Evolutionary conservation across 2,113 vertebrate species (phyloP).

Genomic region (Orientallactaga bullata): DNA sequence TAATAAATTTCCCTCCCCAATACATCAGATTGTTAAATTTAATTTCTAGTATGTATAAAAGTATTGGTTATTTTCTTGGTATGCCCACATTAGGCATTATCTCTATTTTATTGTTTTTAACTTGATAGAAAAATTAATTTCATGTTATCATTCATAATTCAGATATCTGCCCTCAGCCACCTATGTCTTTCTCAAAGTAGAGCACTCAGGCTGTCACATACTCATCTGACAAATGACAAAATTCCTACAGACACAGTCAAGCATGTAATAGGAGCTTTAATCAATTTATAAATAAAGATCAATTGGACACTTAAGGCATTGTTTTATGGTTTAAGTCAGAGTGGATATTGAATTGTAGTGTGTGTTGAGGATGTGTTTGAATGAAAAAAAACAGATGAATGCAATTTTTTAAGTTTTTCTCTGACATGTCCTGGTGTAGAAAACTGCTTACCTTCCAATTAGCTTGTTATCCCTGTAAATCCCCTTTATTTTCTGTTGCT

Average conservation of each 20-base stretch:
- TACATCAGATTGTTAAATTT: neutral
- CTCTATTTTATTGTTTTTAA: neutral
- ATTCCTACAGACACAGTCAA: neutral
- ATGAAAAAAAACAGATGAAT: neutral
- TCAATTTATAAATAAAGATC: neutral
- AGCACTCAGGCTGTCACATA: neutral
- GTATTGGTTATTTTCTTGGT: neutral
- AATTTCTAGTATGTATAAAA: neutral
- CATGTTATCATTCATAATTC: neutral
- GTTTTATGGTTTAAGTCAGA: neutral
- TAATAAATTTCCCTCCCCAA: neutral
- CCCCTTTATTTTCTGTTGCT: neutral
- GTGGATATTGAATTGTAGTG: accelerated
- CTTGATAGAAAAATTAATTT: constrained; percentile 1
- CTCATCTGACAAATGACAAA: neutral
- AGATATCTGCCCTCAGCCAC: neutral
- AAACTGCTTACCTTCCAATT: neutral
- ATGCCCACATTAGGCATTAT: neutral
- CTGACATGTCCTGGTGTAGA: neutral
- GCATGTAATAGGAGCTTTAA: neutral
- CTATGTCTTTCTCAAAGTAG: neutral
- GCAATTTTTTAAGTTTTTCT: neutral
- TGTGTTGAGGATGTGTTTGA: neutral
- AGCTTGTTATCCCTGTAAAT: neutral
- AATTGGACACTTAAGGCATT: neutral